These are phyloP conservation scores for Chaetogeoica ovagalla DNA, from an alignment of 2,888 invertebrate species.

Conservation along the genomic window DNA sequence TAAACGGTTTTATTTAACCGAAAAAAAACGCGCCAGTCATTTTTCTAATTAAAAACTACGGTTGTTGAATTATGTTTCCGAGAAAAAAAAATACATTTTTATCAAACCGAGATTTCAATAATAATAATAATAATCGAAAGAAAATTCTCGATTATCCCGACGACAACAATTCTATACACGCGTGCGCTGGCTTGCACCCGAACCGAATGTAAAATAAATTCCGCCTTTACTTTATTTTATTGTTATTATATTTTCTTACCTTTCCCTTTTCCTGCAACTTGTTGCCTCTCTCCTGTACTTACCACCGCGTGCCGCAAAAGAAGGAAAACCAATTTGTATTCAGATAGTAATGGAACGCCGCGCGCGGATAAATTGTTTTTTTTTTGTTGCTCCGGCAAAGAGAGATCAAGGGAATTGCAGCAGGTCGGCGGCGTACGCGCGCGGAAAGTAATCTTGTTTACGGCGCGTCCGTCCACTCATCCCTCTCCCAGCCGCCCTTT, in stretches of 20 bases:
- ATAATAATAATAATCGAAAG: too few species aligned
- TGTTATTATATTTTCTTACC: constrained; percentile 1
- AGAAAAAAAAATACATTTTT: too few species aligned
- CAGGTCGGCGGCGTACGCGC: neutral
- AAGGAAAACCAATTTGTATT: constrained; percentile 45
- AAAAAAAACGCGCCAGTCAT: too few species aligned
- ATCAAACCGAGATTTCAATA: too few species aligned
- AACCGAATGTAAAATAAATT: neutral
- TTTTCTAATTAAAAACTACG: too few species aligned
- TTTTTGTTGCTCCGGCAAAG: constrained; percentile 17
- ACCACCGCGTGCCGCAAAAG: constrained; percentile 2
- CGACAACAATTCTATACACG: too few species aligned
- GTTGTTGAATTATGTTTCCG: too few species aligned
- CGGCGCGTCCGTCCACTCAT: neutral
- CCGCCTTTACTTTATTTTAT: neutral
- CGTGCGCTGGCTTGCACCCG: too few species aligned
- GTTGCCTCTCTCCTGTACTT: neutral
- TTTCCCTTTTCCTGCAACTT: constrained; percentile 31
- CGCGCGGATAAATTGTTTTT: constrained; percentile 40
- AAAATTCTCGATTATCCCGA: too few species aligned
- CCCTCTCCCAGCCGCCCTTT: too few species aligned
- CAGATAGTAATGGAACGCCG: constrained; percentile 44
- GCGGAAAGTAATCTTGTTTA: constrained; percentile 50
- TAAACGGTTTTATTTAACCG: too few species aligned
- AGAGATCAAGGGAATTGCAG: constrained; percentile 42